A percentile compares a stretch with the other conserved stretches of the same genome.
Evolutionary conservation across 2,113 vertebrate genomes (phyloP).

Genomic region (Aegypius monachus): DNA sequence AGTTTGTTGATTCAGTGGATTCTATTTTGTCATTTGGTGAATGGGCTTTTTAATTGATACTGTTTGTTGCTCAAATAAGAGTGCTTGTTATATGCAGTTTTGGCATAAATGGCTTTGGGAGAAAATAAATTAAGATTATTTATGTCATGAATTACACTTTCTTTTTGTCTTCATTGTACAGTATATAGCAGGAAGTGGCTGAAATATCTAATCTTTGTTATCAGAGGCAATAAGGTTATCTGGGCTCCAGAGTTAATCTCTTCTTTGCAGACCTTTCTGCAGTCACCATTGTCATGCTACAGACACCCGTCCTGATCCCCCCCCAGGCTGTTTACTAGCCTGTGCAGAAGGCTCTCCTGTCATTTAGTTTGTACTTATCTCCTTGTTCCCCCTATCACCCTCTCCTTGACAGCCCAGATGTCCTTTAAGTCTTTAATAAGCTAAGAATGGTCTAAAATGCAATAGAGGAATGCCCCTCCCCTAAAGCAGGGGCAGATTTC

Average conservation of each 20-base stretch:
- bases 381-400: neutral
- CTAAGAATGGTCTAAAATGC: neutral
- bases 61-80: neutral
- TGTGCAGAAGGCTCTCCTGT: neutral
- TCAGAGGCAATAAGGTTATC: neutral
- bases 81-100: neutral
- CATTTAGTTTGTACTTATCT: neutral
- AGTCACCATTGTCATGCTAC: neutral
- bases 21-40: neutral
- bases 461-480: neutral
- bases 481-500: neutral
- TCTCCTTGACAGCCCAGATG: neutral
- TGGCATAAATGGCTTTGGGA: neutral
- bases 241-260: neutral
- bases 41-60: neutral
- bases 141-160: neutral
- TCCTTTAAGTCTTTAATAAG: neutral
- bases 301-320: neutral
- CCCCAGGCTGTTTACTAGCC: neutral
- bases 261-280: neutral
- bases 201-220: neutral
- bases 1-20: neutral
- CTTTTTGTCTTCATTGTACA: neutral
- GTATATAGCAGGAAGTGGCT: neutral
- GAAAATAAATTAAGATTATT: neutral